Conservation (phyloP, 2,113 vertebrate genomes). For the Anarhynchus alexandrinus region DNA sequence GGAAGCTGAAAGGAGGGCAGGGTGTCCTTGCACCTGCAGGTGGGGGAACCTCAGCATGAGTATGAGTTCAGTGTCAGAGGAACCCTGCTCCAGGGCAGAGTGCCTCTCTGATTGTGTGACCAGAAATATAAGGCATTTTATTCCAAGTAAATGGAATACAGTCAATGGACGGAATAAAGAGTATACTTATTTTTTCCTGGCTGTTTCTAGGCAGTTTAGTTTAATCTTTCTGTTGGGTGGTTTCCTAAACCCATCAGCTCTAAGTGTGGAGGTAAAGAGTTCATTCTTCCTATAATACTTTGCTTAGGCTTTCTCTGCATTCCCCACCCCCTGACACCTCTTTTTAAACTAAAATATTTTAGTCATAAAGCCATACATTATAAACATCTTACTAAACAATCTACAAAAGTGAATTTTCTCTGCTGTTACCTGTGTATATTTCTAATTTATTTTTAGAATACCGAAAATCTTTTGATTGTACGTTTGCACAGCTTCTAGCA, state of each 20-base stretch:
- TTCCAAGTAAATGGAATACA: background rate
- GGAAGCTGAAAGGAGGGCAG: background rate
- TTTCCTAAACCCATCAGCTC: background rate
- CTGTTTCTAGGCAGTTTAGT: background rate
- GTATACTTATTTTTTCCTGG: background rate
- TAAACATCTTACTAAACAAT: background rate
- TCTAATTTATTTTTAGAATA: background rate
- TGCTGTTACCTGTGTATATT: background rate
- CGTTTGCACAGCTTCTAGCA: background rate
- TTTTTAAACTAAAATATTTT: background rate
- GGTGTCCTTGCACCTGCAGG: background rate
- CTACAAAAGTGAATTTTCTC: background rate
- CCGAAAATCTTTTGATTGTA: background rate
- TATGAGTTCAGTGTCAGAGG: background rate
- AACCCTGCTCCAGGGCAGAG: background rate
- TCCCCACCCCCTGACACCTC: background rate
- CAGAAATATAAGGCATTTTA: background rate
- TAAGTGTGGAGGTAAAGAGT: background rate
- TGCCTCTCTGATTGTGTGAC: background rate
- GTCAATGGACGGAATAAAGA: background rate
- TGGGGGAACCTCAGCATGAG: background rate
- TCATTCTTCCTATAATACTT: background rate
- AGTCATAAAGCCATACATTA: background rate
- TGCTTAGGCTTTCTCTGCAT: background rate
- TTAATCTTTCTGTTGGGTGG: background rate